Percentiles rank a stretch among this genome's conserved stretches.
Evolutionary conservation across 2,888 invertebrate species (phyloP).

Genomic region (Papilio elwesi): DNA sequence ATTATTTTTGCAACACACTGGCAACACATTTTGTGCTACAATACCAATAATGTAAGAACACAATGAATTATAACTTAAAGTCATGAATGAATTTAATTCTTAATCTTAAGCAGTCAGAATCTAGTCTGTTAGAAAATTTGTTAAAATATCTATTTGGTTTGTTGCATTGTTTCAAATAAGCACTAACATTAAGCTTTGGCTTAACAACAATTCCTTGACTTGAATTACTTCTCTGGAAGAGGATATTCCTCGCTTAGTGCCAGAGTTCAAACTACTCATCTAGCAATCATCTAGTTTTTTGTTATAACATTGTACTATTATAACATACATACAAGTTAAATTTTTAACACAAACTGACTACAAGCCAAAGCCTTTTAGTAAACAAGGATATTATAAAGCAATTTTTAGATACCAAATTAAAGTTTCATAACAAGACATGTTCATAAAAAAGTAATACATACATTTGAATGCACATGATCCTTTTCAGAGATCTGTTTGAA

Average conservation of each 20-base stretch:
- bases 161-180: too few relatives aligned
- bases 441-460: conserved; percentile 17
- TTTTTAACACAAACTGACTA: neutral
- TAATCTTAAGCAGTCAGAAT: neutral
- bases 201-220: too few relatives aligned
- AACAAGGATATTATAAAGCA: neutral
- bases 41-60: neutral
- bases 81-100: neutral
- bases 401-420: neutral
- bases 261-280: neutral
- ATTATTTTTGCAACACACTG: too few relatives aligned
- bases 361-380: neutral
- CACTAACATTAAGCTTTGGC: too few relatives aligned
- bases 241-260: too few relatives aligned
- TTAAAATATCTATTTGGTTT: too few relatives aligned
- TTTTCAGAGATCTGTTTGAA: conserved; percentile 27
- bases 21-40: neutral
- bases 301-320: neutral
- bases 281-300: neutral
- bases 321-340: neutral
- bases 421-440: neutral
- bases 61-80: neutral
- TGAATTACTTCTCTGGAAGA: too few relatives aligned
- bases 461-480: conserved; percentile 12
- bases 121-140: neutral